A percentile compares a stretch with the other conserved stretches of the same genome.
Evolutionary conservation across 2,797 vertebrate species (phyloP).

Genomic region (Gymnodraco acuticeps): DNA sequence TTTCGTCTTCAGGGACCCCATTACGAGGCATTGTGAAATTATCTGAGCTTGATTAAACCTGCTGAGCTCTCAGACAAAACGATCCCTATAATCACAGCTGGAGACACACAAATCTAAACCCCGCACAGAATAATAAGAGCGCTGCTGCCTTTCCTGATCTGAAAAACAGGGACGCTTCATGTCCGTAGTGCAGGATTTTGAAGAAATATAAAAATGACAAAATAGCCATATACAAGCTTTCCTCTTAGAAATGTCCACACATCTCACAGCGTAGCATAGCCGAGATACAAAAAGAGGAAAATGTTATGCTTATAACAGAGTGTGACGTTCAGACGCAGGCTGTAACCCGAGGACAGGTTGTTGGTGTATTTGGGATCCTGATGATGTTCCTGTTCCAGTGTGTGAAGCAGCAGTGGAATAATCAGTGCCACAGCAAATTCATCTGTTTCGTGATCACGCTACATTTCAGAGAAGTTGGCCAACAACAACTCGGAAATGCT

Average conservation of each 20-base stretch:
- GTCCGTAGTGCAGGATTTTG: background rate
- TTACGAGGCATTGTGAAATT: constrained; percentile 69
- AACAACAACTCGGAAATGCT: constrained; percentile 69
- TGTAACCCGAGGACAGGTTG: constrained; percentile 62
- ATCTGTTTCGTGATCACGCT: constrained; percentile 78
- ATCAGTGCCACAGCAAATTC: constrained; percentile 77
- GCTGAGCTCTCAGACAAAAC: constrained; percentile 69
- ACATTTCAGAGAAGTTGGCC: constrained; percentile 76
- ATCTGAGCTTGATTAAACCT: constrained; percentile 75
- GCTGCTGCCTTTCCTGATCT: constrained; percentile 45
- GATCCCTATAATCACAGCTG: constrained; percentile 64
- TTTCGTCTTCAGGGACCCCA: constrained; percentile 72
- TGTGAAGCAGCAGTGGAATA: constrained; percentile 63
- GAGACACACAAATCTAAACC: constrained; percentile 61
- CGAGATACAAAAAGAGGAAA: constrained; percentile 43
- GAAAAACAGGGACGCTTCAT: constrained; percentile 23
- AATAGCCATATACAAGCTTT: constrained; percentile 33
- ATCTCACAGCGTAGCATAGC: constrained; percentile 41
- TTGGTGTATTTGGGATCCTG: constrained; percentile 49
- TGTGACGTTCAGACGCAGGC: constrained; percentile 58
- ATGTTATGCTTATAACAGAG: constrained; percentile 62
- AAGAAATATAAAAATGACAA: constrained; percentile 17
- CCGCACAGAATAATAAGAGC: constrained; percentile 42
- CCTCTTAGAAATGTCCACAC: constrained; percentile 49
- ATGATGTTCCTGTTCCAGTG: constrained; percentile 62